Evolutionary conservation across 2,888 invertebrate species (phyloP).

Genomic region (Caenorhabditis becei): DNA sequence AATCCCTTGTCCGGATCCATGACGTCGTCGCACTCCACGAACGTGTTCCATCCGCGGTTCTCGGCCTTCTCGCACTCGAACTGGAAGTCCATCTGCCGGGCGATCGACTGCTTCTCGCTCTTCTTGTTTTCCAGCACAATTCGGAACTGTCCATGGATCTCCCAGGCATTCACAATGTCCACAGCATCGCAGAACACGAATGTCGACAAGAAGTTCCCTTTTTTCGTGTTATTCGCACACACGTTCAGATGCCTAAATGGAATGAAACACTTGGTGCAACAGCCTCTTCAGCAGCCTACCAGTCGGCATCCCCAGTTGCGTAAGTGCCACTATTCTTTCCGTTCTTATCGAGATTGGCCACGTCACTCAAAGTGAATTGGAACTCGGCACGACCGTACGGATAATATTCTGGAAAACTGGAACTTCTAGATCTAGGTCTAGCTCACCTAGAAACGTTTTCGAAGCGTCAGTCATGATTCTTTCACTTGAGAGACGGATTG

Average conservation of each 20-base stretch:
- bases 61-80: constrained; percentile 30
- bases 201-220: constrained; percentile 23
- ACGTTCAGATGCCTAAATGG: constrained; percentile 32
- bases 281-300: not conserved
- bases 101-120: constrained; percentile 25
- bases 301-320: constrained; percentile 44
- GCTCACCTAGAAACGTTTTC: constrained; percentile 27
- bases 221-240: not conserved
- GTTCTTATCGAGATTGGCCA: not conserved
- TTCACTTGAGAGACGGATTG: not conserved
- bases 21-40: constrained; percentile 16
- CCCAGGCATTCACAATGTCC: constrained; percentile 27
- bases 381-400: constrained; percentile 38
- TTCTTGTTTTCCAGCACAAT: constrained; percentile 31
- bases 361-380: constrained; percentile 3
- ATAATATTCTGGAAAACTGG: constrained; percentile 25
- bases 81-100: constrained; percentile 36
- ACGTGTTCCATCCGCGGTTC: constrained; percentile 39
- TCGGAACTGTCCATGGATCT: constrained; percentile 24
- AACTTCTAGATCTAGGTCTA: not conserved
- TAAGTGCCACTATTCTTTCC: constrained; percentile 20
- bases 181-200: constrained; percentile 34
- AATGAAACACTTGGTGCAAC: not conserved
- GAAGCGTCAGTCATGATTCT: not conserved
- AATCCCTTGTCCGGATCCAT: constrained; percentile 10